Conservation (phyloP, 2,888 invertebrate genomes). For the Mesorhabditis belari region DNA sequence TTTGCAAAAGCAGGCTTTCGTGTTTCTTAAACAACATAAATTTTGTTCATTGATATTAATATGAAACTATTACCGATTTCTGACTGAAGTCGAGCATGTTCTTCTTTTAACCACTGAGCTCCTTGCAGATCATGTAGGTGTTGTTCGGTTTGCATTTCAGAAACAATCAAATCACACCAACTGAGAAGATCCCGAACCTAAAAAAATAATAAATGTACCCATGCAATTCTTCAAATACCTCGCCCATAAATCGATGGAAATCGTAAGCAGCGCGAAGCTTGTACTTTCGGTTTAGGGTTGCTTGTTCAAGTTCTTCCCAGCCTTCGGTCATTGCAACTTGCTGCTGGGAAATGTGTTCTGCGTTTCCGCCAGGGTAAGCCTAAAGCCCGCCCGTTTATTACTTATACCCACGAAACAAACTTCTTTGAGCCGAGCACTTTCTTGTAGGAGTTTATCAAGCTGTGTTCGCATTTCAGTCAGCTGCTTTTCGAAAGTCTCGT, state of each 20-base stretch:
- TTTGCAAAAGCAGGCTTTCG: conserved; percentile 73
- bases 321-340: conserved; percentile 77
- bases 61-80: conserved; percentile 13
- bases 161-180: conserved; percentile 76
- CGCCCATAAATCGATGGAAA: conserved; percentile 78
- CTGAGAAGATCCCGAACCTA: conserved; percentile 74
- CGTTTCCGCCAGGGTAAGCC: conserved; percentile 65
- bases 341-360: conserved; percentile 77
- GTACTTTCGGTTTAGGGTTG: conserved; percentile 72
- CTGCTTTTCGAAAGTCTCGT: conserved; percentile 88
- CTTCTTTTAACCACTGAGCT: conserved; percentile 63
- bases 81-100: conserved; percentile 70
- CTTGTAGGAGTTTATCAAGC: conserved; percentile 75
- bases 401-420: too few species aligned
- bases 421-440: conserved; percentile 74
- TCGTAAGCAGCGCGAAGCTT: conserved; percentile 79
- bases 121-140: conserved; percentile 64
- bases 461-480: conserved; percentile 77
- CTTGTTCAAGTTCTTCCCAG: conserved; percentile 77
- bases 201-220: neutral
- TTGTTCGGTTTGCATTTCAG: conserved; percentile 72
- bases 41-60: conserved; percentile 10
- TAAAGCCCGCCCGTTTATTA: too few species aligned
- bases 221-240: conserved; percentile 56
- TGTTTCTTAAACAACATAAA: conserved; percentile 73